Evolutionary conservation across 1,140 invertebrate species (phyloP).

Genomic region (Megalopta genalis): DNA sequence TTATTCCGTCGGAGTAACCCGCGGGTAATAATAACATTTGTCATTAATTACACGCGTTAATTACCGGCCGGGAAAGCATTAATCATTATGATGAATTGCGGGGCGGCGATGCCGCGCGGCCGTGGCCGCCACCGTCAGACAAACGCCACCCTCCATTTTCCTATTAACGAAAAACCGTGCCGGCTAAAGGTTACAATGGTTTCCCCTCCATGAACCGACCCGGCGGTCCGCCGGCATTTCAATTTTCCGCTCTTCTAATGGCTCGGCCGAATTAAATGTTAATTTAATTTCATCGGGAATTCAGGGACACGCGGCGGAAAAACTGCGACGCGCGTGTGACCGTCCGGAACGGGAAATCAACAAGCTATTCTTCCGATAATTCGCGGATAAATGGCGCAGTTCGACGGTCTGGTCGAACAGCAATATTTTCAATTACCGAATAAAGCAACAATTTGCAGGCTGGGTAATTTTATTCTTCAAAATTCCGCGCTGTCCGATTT

Average conservation of each 20-base stretch:
- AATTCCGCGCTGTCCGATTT: no score
- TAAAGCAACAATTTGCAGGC: no score
- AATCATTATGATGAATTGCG: slow-evolving; percentile 36
- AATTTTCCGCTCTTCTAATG: background rate
- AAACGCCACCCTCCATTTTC: background rate
- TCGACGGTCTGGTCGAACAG: no score
- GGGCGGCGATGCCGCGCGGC: background rate
- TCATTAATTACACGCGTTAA: slow-evolving; percentile 41
- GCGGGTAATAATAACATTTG: slow-evolving; percentile 32
- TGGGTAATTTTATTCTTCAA: no score
- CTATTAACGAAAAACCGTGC: background rate
- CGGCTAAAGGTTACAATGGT: background rate
- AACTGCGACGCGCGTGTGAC: no score
- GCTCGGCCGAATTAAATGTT: no score
- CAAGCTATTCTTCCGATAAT: no score
- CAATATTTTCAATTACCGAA: no score
- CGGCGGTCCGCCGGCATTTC: background rate
- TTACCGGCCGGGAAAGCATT: slow-evolving; percentile 21
- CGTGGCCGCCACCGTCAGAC: background rate
- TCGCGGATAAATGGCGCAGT: no score
- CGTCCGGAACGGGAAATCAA: no score
- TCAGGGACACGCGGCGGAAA: no score
- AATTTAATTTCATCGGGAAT: no score
- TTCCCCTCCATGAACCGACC: background rate
- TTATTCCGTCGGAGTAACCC: slow-evolving; percentile 1